A percentile compares a stretch with the other conserved stretches of the same genome.
Evolutionary conservation across 2,797 vertebrate genomes (phyloP).

Genomic region (Sylvilagus floridanus): DNA sequence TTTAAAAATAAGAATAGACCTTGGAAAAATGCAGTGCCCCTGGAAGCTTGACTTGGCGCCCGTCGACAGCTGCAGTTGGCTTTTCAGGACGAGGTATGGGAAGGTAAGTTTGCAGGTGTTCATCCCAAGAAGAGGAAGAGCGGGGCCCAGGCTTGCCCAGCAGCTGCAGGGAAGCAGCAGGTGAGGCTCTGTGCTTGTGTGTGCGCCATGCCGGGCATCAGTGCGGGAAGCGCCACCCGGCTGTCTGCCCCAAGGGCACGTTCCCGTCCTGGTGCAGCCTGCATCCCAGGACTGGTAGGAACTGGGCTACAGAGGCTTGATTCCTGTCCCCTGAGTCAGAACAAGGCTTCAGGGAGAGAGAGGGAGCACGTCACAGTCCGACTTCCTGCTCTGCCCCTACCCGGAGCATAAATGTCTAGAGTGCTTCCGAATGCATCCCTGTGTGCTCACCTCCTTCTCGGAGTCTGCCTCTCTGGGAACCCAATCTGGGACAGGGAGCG

Average conservation of each 20-base stretch:
- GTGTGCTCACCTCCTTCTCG: background rate
- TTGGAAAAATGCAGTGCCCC: no score
- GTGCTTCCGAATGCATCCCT: fast-evolving
- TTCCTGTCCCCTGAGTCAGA: no score
- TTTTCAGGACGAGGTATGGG: background rate
- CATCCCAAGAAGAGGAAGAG: background rate
- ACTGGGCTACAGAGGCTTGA: background rate
- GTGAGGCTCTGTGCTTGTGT: background rate
- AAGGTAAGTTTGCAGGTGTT: background rate
- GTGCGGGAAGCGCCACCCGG: background rate
- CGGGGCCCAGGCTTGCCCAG: no score
- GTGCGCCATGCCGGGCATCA: fast-evolving
- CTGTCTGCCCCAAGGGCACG: background rate
- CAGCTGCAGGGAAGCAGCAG: background rate
- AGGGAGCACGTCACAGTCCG: no score
- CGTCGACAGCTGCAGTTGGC: background rate
- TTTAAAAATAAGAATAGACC: no score
- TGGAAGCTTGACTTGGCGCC: background rate
- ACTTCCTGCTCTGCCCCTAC: background rate
- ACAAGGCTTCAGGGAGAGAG: background rate
- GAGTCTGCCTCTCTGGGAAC: background rate
- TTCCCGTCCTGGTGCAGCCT: background rate
- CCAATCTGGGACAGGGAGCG: background rate
- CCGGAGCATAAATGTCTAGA: background rate
- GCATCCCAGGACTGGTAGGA: background rate